Percentiles rank a stretch among this genome's conserved stretches.
These are phyloP conservation scores for Eudasyphora cyanicolor DNA, from an alignment of 2,888 invertebrate genomes.

Conservation along the genomic window DNA sequence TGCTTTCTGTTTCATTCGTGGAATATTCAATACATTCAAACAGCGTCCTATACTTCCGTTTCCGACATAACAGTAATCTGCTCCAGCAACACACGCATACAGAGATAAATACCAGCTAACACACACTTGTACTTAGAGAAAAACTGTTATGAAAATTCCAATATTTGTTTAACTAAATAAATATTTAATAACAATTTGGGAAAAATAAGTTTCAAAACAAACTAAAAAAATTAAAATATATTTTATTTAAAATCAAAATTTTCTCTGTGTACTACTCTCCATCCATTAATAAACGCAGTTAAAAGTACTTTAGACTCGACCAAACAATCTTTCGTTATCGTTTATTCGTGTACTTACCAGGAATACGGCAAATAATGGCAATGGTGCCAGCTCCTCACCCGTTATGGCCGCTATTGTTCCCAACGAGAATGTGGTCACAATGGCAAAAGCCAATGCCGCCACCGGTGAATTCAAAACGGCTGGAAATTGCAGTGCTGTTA, in stretches of 20 bases:
- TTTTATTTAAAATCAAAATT: too few species aligned
- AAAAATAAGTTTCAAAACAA: too few species aligned
- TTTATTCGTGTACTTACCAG: conserved; percentile 81
- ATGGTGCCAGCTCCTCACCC: conserved; percentile 77
- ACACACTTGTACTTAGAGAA: too few species aligned
- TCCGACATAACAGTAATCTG: too few species aligned
- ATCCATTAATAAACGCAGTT: not conserved
- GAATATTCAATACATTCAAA: not conserved
- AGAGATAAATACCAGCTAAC: too few species aligned
- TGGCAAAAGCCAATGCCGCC: conserved; percentile 79
- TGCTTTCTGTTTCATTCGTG: not conserved
- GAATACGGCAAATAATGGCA: conserved; percentile 88
- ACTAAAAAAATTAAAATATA: too few species aligned
- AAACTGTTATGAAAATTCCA: too few species aligned
- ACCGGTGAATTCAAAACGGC: conserved; percentile 79
- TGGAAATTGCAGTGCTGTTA: conserved; percentile 79
- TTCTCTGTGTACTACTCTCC: too few species aligned
- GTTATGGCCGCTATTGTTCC: conserved; percentile 79
- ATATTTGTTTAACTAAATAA: too few species aligned
- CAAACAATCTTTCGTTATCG: not conserved
- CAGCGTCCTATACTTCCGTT: not conserved
- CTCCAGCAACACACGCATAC: too few species aligned
- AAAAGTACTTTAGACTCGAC: not conserved
- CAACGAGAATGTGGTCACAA: conserved; percentile 78
- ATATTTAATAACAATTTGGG: too few species aligned